phyloP scores from a whole-genome alignment of 2,888 invertebrate species.

The Chalcosyrphus nemorum region DNA sequence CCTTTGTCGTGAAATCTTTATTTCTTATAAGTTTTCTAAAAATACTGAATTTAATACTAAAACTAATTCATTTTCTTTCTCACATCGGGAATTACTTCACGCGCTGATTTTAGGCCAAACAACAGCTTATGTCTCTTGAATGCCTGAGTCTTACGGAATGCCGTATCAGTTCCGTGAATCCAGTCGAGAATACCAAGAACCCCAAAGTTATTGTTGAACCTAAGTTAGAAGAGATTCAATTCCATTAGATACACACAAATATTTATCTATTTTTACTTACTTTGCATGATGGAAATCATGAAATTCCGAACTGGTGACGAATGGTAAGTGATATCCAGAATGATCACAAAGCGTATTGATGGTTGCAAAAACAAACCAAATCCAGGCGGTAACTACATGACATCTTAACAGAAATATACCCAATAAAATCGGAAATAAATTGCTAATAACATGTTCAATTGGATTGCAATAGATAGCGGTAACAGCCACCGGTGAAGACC shows the following conservation, averaged over 20 bases:
- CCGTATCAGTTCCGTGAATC: conserved; percentile 40
- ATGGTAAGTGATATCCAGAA: conserved; percentile 92
- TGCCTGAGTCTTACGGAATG: conserved; percentile 34
- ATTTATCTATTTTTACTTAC: conserved; percentile 79
- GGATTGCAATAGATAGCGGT: conserved; percentile 91
- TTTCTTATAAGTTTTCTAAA: background rate
- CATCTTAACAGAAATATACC: conserved; percentile 87
- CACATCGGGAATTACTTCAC: conserved; percentile 10
- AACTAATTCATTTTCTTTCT: background rate
- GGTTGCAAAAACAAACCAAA: conserved; percentile 89
- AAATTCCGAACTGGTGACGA: conserved; percentile 90
- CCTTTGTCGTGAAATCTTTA: no score
- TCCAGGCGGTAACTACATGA: conserved; percentile 88
- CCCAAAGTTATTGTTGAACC: conserved; percentile 46
- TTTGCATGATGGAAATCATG: conserved; percentile 94
- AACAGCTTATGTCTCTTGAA: conserved; percentile 25
- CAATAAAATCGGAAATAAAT: conserved; percentile 88
- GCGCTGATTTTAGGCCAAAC: conserved; percentile 26
- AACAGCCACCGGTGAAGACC: conserved; percentile 92
- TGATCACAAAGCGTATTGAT: conserved; percentile 90
- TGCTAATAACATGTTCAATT: conserved; percentile 88
- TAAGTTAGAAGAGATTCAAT: background rate
- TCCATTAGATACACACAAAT: background rate
- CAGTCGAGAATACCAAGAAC: conserved; percentile 41
- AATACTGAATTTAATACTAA: background rate